Conservation (phyloP, 2,888 invertebrate species). For the Frankliniella intonsa region DNA sequence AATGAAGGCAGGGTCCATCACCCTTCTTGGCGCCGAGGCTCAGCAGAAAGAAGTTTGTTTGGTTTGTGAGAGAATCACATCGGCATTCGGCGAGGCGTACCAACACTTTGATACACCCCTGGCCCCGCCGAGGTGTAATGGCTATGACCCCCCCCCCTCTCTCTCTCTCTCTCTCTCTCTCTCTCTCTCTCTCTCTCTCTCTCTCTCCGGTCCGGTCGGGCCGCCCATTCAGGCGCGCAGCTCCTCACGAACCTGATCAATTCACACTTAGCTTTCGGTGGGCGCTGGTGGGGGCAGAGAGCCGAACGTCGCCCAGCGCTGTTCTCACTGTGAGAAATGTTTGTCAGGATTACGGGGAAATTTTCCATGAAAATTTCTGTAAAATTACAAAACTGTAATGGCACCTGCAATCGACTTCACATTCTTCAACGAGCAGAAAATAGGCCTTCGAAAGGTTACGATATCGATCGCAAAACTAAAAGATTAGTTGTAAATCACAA, state of each 20-base stretch:
- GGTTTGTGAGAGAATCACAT: not conserved
- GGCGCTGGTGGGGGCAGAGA: not conserved
- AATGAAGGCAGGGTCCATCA: not conserved
- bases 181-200: not conserved
- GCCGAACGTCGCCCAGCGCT: not conserved
- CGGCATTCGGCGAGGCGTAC: not conserved
- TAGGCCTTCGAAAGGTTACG: too few species aligned
- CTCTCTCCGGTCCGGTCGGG: not conserved
- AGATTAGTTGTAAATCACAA: too few species aligned
- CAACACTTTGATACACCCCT: not conserved
- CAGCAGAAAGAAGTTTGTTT: too few species aligned
- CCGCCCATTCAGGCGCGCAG: not conserved
- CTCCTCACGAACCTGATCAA: not conserved
- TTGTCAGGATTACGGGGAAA: too few species aligned
- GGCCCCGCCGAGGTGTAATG: not conserved
- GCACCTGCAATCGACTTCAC: too few species aligned
- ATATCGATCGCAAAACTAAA: too few species aligned
- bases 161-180: not conserved
- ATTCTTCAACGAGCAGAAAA: too few species aligned
- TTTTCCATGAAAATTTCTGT: too few species aligned
- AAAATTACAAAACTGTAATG: too few species aligned
- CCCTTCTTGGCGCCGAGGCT: not conserved
- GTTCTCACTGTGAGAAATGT: too few species aligned
- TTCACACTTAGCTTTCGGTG: not conserved
- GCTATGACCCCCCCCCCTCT: not conserved